Percentiles rank a stretch among this genome's conserved stretches.
Evolutionary conservation across 2,888 invertebrate species (phyloP).

Genomic region (Biston stratarius): DNA sequence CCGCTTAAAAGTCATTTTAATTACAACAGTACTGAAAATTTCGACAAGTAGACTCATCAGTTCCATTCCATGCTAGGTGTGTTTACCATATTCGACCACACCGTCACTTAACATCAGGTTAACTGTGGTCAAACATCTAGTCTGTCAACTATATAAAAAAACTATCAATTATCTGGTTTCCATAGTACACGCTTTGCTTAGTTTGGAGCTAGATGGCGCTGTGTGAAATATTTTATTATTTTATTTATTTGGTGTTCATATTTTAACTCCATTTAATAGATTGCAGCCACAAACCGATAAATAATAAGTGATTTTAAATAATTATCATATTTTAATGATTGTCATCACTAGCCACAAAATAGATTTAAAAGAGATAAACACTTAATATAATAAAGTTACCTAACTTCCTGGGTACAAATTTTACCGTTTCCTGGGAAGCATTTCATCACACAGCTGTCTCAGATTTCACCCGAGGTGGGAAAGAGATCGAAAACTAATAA

Average conservation of each 20-base stretch:
- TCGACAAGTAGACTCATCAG: too few relatives aligned
- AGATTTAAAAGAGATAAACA: slow-evolving; percentile 3
- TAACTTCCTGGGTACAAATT: slow-evolving; percentile 13
- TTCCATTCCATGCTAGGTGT: too few relatives aligned
- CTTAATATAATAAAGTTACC: slow-evolving; percentile 1
- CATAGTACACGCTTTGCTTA: too few relatives aligned
- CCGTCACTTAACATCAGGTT: too few relatives aligned
- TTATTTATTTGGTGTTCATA: background rate
- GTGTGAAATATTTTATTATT: too few relatives aligned
- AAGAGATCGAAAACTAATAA: slow-evolving; percentile 17
- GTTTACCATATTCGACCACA: too few relatives aligned
- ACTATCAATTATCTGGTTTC: too few relatives aligned
- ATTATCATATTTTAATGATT: background rate
- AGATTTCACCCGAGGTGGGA: background rate
- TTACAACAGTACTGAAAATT: too few relatives aligned
- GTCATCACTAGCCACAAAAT: slow-evolving; percentile 2
- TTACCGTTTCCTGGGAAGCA: slow-evolving; percentile 14
- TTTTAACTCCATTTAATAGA: background rate
- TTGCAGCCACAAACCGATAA: background rate
- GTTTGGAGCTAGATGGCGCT: too few relatives aligned
- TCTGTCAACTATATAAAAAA: too few relatives aligned
- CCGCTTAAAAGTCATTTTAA: too few relatives aligned
- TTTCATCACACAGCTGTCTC: slow-evolving; percentile 20
- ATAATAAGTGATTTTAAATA: background rate
- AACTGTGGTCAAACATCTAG: too few relatives aligned